These are phyloP conservation scores for Gavia stellata DNA, from an alignment of 2,113 vertebrate genomes.

Conservation along the genomic window DNA sequence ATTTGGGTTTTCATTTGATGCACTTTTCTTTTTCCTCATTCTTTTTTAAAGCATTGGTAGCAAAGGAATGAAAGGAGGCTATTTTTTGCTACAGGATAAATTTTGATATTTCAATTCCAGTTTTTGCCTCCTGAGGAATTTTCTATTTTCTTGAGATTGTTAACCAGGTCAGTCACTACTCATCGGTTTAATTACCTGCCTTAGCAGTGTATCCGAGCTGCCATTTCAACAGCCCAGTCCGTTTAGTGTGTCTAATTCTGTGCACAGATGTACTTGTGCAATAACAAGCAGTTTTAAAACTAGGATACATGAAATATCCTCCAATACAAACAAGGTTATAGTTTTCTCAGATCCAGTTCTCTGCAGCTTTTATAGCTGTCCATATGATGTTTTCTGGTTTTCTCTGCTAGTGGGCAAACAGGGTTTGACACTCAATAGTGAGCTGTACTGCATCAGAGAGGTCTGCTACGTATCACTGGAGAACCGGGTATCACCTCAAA, in stretches of 20 bases:
- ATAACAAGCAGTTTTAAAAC: background rate
- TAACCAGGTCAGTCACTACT: conserved; percentile 42
- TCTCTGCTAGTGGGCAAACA: background rate
- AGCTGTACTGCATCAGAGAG: conserved; percentile 3
- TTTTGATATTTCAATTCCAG: conserved; percentile 56
- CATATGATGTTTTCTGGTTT: background rate
- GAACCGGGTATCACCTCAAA: background rate
- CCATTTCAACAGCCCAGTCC: background rate
- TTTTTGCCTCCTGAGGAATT: conserved; percentile 59
- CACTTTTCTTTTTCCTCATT: conserved; percentile 24
- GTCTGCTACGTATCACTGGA: background rate
- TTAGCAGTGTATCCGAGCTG: background rate
- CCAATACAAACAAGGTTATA: background rate
- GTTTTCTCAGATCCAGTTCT: background rate
- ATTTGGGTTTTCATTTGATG: conserved; percentile 49
- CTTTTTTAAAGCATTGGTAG: conserved; percentile 40
- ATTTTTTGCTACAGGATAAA: conserved; percentile 59
- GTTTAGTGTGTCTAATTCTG: background rate
- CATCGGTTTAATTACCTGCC: conserved; percentile 26
- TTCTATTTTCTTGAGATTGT: conserved; percentile 48
- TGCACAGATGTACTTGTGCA: background rate
- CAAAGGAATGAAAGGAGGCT: conserved; percentile 52
- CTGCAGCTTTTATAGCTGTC: background rate
- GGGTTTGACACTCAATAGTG: background rate
- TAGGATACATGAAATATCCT: background rate